phyloP scores from a whole-genome alignment of 2,797 vertebrate genomes.

The Anomalospiza imberbis region DNA sequence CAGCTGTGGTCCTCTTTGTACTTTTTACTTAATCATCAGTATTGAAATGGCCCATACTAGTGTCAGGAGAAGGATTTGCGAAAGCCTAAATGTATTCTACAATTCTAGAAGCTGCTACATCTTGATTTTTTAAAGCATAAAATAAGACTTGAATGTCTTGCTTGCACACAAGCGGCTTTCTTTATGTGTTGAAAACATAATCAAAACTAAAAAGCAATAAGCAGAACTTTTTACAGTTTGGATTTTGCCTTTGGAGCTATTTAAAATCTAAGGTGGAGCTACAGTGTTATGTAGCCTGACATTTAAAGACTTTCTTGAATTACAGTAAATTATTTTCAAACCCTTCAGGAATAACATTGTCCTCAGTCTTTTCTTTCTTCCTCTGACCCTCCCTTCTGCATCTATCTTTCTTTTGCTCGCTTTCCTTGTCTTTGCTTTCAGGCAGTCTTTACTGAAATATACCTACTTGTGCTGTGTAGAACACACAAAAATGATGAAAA shows the following conservation, averaged over 20 bases:
- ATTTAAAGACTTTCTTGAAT: not conserved
- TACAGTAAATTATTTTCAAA: not conserved
- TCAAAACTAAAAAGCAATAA: not conserved
- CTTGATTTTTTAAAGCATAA: not conserved
- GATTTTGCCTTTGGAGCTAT: not conserved
- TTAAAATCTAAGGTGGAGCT: not conserved
- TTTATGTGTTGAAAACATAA: not conserved
- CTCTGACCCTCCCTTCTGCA: not conserved
- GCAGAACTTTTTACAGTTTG: not conserved
- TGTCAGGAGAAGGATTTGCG: not conserved
- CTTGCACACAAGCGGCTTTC: not conserved
- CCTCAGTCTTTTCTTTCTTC: not conserved
- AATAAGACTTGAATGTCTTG: not conserved
- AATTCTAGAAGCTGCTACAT: not conserved
- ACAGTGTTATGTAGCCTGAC: not conserved
- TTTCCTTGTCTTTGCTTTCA: not conserved
- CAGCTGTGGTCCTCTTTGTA: not conserved
- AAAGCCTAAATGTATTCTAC: not conserved
- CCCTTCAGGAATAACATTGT: not conserved
- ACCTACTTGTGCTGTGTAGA: not conserved
- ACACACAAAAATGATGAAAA: constrained; percentile 34
- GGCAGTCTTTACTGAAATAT: constrained; percentile 25
- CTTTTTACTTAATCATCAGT: not conserved
- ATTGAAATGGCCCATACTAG: not conserved
- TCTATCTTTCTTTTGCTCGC: not conserved